Evolutionary conservation across 2,888 invertebrate species (phyloP).

Genomic region (Nomada goodeniana): DNA sequence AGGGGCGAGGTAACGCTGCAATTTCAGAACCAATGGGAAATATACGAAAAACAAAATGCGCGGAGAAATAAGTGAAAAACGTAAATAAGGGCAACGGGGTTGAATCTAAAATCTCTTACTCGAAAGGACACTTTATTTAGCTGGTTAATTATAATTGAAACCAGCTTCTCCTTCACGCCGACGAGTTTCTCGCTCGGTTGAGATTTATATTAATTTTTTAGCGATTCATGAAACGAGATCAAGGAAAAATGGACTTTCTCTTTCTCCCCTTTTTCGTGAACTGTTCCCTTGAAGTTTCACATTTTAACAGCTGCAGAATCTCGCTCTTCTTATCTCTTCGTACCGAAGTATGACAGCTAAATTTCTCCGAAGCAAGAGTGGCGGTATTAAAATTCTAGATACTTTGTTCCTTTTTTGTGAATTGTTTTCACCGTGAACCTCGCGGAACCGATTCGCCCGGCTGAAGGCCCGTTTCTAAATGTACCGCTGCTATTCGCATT

Average conservation of each 20-base stretch:
- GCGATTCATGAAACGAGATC: background rate
- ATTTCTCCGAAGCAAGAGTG: conserved; percentile 3
- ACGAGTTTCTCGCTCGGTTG: background rate
- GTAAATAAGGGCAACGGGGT: background rate
- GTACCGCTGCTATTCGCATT: background rate
- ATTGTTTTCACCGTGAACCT: conserved; percentile 8
- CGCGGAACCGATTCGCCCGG: conserved; percentile 4
- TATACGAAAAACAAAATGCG: background rate
- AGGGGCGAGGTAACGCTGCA: background rate
- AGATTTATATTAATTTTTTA: conserved; percentile 36
- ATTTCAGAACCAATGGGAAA: background rate
- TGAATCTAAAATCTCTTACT: conserved; percentile 7
- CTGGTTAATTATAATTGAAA: conserved; percentile 5
- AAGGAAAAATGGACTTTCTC: background rate
- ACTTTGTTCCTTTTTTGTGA: background rate
- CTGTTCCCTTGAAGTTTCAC: background rate
- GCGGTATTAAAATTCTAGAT: conserved; percentile 28
- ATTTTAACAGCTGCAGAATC: background rate
- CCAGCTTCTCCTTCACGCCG: no score
- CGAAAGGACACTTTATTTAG: conserved; percentile 23
- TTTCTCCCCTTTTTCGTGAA: background rate
- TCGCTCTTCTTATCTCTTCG: conserved; percentile 14
- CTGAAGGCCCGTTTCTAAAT: conserved; percentile 8
- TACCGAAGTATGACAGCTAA: conserved; percentile 1
- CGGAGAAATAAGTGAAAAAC: background rate